These are phyloP conservation scores for Taenioides sp. DNA, from an alignment of 2,797 vertebrate genomes.

Conservation along the genomic window DNA sequence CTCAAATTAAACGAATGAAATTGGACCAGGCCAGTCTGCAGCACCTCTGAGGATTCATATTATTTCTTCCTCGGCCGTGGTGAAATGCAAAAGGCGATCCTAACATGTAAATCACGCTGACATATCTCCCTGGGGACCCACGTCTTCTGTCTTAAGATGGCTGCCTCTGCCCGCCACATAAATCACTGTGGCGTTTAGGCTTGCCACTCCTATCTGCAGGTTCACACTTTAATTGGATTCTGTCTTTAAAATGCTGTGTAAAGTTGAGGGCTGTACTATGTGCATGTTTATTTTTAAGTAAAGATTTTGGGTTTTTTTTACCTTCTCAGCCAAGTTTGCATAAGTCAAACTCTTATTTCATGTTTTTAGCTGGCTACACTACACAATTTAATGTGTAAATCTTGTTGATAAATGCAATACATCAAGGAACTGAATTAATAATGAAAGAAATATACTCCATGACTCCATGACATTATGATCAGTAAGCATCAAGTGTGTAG, in stretches of 20 bases:
- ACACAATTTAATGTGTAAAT: too few relatives aligned
- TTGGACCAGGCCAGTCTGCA: conserved; percentile 30
- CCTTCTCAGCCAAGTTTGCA: not conserved
- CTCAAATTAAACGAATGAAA: conserved; percentile 63
- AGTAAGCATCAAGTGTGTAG: too few relatives aligned
- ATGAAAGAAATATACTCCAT: too few relatives aligned
- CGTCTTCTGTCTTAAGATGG: conserved; percentile 53
- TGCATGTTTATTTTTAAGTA: conserved; percentile 8
- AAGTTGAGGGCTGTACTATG: conserved; percentile 8
- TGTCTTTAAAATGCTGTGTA: conserved; percentile 48
- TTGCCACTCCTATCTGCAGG: conserved; percentile 34
- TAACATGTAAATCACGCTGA: conserved; percentile 67
- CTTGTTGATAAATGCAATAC: not conserved
- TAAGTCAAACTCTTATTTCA: not conserved
- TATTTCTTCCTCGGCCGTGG: conserved; percentile 37
- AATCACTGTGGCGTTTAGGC: conserved; percentile 63
- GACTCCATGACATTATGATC: too few relatives aligned
- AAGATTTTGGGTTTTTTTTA: conserved; percentile 24
- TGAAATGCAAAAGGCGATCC: conserved; percentile 52
- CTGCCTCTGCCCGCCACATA: conserved; percentile 51
- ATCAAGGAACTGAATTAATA: too few relatives aligned
- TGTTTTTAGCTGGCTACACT: not conserved
- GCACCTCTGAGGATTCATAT: conserved; percentile 46
- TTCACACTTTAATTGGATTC: conserved; percentile 69
- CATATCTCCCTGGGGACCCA: conserved; percentile 47